Evolutionary conservation across 2,113 vertebrate species (phyloP), one percentile per base, ranked within the genome.

Genomic region (Phrynocephalus versicolor): DNA sequence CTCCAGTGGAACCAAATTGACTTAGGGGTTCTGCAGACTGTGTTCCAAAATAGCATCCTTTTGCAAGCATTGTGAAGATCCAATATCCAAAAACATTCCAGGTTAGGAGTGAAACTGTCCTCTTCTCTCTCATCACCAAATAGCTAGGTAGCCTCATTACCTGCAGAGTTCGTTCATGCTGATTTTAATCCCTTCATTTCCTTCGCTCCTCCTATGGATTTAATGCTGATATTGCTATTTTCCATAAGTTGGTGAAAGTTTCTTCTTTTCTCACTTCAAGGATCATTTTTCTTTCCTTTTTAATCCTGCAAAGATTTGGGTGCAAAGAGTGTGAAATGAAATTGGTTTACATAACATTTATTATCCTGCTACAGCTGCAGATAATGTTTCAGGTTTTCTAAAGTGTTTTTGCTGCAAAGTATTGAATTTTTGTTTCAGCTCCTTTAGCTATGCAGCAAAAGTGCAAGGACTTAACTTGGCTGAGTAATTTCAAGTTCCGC

Each of bases 301-400:
- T 81, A 78, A 72, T 81, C 81, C 77, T 85, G n/a, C 60, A 84
- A 25, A 85, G 78, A 86, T 91, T 92, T 88, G 84, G 86, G 84
- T 57, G 78, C 0, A 0, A 3, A 37, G 51, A 35, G 80, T 80
- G 85, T 86, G 13, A 84, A 27, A 85, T 73, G 15, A 58, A 51
- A 37, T 75, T 88, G 35, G 19, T 80, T 79, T 84, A 2, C 57
- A 19, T 4, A n/a, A 27, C 51, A 76, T 73, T 82, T 67, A 67
- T 76, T 70, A 71, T 51, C 3, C 77, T 88, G n/a, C 12, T 37
- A 75, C 65, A 86, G 87, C 67, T 3, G 85, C 9, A 79, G 21
- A 7, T 81, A 87, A 83, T 0, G 0, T n/a, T 9, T 87, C 55
- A 83, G 23, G 14, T 35, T 75, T 15, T n/a, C n/a, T n/a, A 75